Base-by-base conservation (phyloP, 2,113 vertebrate species). In the Microcebus ravelobensis region DNA sequence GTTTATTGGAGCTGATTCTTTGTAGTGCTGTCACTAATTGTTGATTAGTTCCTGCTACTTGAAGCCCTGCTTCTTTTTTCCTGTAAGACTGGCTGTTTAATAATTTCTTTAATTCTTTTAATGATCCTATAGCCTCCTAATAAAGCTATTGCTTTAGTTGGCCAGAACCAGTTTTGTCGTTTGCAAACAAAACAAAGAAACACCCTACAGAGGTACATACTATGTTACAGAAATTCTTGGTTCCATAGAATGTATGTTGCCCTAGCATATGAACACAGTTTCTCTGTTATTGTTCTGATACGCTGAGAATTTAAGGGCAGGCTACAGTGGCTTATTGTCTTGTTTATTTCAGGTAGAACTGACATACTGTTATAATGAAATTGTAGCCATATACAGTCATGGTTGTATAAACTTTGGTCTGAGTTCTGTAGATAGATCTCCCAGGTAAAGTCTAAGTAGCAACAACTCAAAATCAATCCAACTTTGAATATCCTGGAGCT, bases 241-340 rank as follows among this genome's bases (percentile, higher is more conserved):
- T 90, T 86, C 87, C 91, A 80, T 57, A 91, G 88, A 95, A 94
- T 90, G 96, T 93, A 79, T 73, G 92, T 91, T 92, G 90, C 96
- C 82, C 91, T 36, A 90, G 65, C 5, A 59, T 95, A 50, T 71
- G 12, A 89, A 81, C 0, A 83, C 77, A 95, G 87, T 18, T 98
- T 88, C 74, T 97, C 87, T 96, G 82, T 83, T 92, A 91, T 4
- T 67, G 95, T 87, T 85, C 83, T 87, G 81, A 71, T 84, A 80
- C 94, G 63, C 83, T 17, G 55, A 77, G 84, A 95, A 87, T 92
- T 84, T 90, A 95, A 97, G 90, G 93, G 97, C 1, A 79, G 45
- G 8, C 91, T 93, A 55, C 13, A 91, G 61, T 92, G 96, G 83
- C 15, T 96, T 57, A 97, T 61, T 79, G 87, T 36, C 84, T 93